Base-by-base conservation (phyloP, 2,888 invertebrate genomes). In the Molanna angustata region DNA sequence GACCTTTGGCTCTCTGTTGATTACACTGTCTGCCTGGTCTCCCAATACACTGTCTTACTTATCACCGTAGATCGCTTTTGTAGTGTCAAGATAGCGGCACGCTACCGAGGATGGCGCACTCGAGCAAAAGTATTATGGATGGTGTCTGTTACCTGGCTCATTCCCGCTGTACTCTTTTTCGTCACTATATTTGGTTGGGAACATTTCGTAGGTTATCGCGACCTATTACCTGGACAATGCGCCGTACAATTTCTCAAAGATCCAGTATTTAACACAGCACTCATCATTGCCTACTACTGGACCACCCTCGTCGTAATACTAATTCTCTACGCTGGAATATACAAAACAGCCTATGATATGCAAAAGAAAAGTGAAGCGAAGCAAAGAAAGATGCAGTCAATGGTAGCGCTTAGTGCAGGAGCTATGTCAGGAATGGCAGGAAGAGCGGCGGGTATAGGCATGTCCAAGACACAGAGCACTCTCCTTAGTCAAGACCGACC, bases 171-270 rank as follows among this genome's bases (percentile, higher is more conserved):
- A 52, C 77, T 99, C 7, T 99, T 99, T 73, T 98, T 98, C 72
- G 94, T 94, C 61, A 94, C 95, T 58, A 98, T 99, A 62, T 96
- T 99, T 67, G 98, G 98, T 37, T 99, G 98, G 96, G 97, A 97
- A 67, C 94, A 95, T 69, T 98, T 98, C 66, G 90, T 94, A 40
- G 97, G 97, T 16, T 90, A 87, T 66, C 79, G 96, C 56, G 93
- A 95, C 63, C 78, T 96, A 47, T 75, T 84, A 62, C 90, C 90
- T 11, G 90, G 90, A 1, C 88, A 93, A 71, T 98, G 97, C 68
- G 90, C 93, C 51, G 97, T 98, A 13, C 97, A 98, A 72, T 99
- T 99, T 73, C 81, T 98, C 56, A 95, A 95, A 70, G 94, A 98
- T 70, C 94, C 97, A 0, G 85, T 96, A 48, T 97, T 99, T 70